Evolutionary conservation across 2,888 invertebrate genomes (phyloP), one percentile per base, ranked within the genome.

Genomic region (Papilio elwesi): DNA sequence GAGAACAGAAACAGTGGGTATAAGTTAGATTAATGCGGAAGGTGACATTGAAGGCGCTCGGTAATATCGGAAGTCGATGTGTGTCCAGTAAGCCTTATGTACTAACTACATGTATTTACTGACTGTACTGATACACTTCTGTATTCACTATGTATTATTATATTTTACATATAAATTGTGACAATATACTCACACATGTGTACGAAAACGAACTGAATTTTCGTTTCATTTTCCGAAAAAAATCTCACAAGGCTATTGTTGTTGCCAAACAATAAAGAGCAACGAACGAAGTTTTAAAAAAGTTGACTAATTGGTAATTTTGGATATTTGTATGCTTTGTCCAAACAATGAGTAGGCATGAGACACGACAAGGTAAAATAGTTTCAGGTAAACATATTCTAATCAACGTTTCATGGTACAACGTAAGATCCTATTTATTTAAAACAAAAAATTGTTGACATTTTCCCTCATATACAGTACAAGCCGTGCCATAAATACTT

Each of bases 51-150:
- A 85, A 87, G 87, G 86, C 77, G 84, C 74, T 80, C 66, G 74
- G 77, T 80, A 74, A 74, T 78, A 79, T 82, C 80, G 79, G 81
- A 83, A 85, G 83, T 68, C 75, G 80, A 80, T 76, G 81, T 83
- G 81, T 82, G 76, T 79, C 83, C 68, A 78, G 75, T 72, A 75
- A 48, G 26, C 47, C 11, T 55, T 9, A 16, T 15, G 36, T 57
- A 51, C 70, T 11, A 15, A 51, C 13, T 43, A 6, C 16, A 52
- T 55, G 47, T 68, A 68, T 48, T 6, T 43, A 43, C 7, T 43
- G 5, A 43, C 43, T 43, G 43, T 43, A 7, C 7, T 43, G 6
- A 43, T 5, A 43, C 7, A 43, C 7, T 43, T 43, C 43, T 6
- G 43, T 43, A 43, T 43, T 43, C 6, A 43, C 43, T 7, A 7